Percentiles rank a stretch among this genome's conserved stretches.
phyloP scores from a whole-genome alignment of 2,888 invertebrate genomes.

The Sicus ferrugineus region DNA sequence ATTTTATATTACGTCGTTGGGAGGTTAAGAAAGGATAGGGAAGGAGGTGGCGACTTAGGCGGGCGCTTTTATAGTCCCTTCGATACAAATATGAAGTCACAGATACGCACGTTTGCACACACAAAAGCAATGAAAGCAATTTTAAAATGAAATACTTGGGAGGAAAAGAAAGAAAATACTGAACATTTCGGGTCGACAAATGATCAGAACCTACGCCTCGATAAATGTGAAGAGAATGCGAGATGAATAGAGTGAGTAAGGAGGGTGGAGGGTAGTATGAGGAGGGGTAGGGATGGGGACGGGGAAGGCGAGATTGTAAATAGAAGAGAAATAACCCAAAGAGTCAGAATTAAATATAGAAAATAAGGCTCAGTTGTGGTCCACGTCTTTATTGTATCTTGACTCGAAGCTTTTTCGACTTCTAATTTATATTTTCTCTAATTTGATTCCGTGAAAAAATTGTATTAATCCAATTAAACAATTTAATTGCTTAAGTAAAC shows the following conservation, averaged over 20 bases:
- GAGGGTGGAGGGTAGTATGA: neutral
- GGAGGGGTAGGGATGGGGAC: neutral
- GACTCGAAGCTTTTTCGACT: too few species aligned
- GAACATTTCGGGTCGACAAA: slow-evolving; percentile 14
- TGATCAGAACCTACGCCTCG: neutral
- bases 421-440: too few species aligned
- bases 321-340: too few species aligned
- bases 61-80: too few species aligned
- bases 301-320: too few species aligned
- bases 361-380: too few species aligned
- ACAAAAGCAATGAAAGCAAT: slow-evolving; percentile 1
- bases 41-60: neutral
- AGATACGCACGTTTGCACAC: slow-evolving; percentile 5
- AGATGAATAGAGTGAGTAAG: neutral
- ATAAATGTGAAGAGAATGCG: slow-evolving; percentile 11
- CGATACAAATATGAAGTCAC: too few species aligned
- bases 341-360: too few species aligned
- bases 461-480: too few species aligned
- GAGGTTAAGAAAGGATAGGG: neutral
- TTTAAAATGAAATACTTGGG: slow-evolving; percentile 23
- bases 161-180: neutral
- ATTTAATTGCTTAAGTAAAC: too few species aligned
- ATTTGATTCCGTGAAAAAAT: too few species aligned
- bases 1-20: slow-evolving; percentile 30
- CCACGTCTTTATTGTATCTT: too few species aligned